These are phyloP conservation scores for Labeo calbasu DNA, from an alignment of 2,797 vertebrate genomes.

Conservation along the genomic window DNA sequence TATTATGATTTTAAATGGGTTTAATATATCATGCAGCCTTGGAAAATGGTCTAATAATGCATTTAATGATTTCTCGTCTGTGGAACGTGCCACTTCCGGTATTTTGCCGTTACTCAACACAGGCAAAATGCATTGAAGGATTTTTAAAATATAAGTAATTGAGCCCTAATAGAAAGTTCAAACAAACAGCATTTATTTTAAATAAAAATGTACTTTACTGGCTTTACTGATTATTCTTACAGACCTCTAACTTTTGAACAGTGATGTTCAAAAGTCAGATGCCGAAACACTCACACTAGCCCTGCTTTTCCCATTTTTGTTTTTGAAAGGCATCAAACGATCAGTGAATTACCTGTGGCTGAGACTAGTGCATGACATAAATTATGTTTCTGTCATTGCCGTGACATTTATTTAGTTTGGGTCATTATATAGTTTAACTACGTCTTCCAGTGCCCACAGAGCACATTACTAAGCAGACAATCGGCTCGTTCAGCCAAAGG, in stretches of 20 bases:
- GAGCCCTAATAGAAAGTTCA: too few relatives aligned
- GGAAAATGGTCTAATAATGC: too few relatives aligned
- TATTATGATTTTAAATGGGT: too few relatives aligned
- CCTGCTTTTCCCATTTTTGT: background rate
- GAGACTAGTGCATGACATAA: background rate
- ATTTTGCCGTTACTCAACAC: too few relatives aligned
- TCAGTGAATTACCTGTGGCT: background rate
- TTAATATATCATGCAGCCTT: too few relatives aligned
- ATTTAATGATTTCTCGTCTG: too few relatives aligned
- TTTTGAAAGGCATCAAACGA: background rate
- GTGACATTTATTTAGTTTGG: slow-evolving; percentile 15
- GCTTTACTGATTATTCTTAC: background rate
- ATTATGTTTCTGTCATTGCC: slow-evolving; percentile 5
- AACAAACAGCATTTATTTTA: background rate
- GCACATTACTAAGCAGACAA: slow-evolving; percentile 8
- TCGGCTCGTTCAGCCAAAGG: slow-evolving; percentile 4
- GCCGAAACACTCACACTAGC: background rate
- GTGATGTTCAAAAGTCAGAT: background rate
- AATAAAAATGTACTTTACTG: background rate
- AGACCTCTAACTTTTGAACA: background rate
- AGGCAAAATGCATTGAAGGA: too few relatives aligned
- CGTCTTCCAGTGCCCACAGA: background rate
- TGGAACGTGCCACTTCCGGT: too few relatives aligned
- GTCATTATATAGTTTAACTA: slow-evolving; percentile 4
- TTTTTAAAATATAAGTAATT: too few relatives aligned